phyloP scores from a whole-genome alignment of 2,888 invertebrate species.

The Microdon myrmicae region DNA sequence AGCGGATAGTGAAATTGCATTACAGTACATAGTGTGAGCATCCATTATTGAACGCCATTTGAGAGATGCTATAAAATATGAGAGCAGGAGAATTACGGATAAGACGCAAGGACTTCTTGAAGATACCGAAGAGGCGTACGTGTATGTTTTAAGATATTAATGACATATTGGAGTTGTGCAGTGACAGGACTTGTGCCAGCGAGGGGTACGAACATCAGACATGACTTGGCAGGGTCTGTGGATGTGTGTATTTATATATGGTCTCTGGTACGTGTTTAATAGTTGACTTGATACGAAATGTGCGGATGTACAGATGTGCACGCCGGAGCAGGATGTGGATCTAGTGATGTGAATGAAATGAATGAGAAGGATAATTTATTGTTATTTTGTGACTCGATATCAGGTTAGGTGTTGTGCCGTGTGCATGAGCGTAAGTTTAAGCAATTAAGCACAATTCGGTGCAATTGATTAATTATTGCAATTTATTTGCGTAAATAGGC shows the following conservation, averaged over 20 bases:
- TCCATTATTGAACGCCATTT: constrained; percentile 41
- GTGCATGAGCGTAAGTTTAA: neutral
- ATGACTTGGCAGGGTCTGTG: neutral
- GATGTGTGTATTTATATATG: neutral
- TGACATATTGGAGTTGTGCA: constrained; percentile 28
- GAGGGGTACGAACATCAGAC: neutral
- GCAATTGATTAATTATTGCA: constrained; percentile 26
- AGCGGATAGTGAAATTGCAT: constrained; percentile 35
- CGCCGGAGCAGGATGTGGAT: constrained; percentile 9
- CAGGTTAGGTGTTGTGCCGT: constrained; percentile 13
- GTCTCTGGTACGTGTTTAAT: constrained; percentile 16
- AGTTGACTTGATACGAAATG: constrained; percentile 10
- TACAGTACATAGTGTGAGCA: constrained; percentile 30
- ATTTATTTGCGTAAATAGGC: constrained; percentile 20
- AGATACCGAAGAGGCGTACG: constrained; percentile 16
- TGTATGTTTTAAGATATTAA: constrained; percentile 38
- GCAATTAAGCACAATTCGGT: constrained; percentile 10
- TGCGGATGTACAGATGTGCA: constrained; percentile 9
- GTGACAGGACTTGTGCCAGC: constrained; percentile 6
- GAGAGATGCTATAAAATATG: constrained; percentile 29
- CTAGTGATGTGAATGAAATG: constrained; percentile 16
- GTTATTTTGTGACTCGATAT: constrained; percentile 14
- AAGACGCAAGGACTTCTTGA: constrained; percentile 24
- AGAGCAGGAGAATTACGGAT: constrained; percentile 21
- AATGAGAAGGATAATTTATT: constrained; percentile 27